Percentiles rank a stretch among this genome's conserved stretches.
These are phyloP conservation scores for Cavia porcellus DNA, from an alignment of 2,113 vertebrate species.

Conservation along the genomic window DNA sequence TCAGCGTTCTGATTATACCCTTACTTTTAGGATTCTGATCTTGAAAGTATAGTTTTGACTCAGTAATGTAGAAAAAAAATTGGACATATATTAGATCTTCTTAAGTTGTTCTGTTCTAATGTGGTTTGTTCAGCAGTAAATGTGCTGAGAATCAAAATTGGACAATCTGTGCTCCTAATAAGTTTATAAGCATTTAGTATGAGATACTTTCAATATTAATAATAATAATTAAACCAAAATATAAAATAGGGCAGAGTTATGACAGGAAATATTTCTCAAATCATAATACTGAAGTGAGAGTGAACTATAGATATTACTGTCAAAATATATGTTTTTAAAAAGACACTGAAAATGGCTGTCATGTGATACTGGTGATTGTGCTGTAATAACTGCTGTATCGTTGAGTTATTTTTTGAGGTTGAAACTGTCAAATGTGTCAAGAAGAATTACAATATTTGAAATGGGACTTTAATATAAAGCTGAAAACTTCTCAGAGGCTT, in stretches of 20 bases:
- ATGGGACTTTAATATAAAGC: constrained; percentile 3
- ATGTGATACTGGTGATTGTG: not conserved
- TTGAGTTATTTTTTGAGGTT: constrained; percentile 44
- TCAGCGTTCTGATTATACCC: not conserved
- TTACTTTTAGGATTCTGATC: not conserved
- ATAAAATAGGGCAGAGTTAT: not conserved
- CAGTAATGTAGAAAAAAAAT: not conserved
- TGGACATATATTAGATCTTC: not conserved
- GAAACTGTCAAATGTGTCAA: not conserved
- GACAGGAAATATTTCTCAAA: not conserved
- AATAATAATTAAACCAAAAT: not conserved
- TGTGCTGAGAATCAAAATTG: not conserved
- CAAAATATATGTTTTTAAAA: constrained; percentile 23
- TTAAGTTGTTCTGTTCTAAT: not conserved
- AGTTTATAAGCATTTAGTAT: not conserved
- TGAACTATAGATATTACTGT: not conserved
- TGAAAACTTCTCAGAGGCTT: constrained; percentile 16
- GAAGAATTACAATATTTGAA: constrained; percentile 50
- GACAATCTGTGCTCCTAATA: not conserved
- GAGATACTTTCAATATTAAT: not conserved
- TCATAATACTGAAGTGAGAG: not conserved
- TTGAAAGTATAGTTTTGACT: not conserved
- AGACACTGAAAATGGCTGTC: not conserved
- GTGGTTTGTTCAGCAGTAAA: not conserved
- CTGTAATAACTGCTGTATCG: not conserved